Base-by-base conservation (phyloP, 2,797 vertebrate genomes). In the Xyrichtys novacula region DNA sequence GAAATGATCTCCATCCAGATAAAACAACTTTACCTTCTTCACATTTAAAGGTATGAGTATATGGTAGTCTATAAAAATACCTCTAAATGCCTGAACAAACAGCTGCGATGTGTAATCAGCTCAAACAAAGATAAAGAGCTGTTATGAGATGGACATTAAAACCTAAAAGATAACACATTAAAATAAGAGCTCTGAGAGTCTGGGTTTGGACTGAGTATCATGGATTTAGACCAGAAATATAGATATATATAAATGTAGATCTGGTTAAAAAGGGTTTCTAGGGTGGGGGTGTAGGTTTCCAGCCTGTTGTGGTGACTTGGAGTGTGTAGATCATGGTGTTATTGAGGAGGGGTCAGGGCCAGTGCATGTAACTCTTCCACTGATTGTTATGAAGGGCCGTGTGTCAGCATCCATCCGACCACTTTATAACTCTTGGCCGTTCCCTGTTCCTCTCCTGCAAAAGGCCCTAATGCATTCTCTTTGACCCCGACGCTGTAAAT, bases 401-500 rank as follows among this genome's bases (percentile, higher is more conserved):
- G 85, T 89, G 88, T 92, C 89, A 87, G 85, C 83, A 74, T 90
- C 83, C 85, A 74, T 86, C 69, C 67, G 56, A 80, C 82, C 90
- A 91, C 90, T 94, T 92, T 89, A 87, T 88, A 93, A 91, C 83
- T 91, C 88, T 71, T 71, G 71, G 64, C 67, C 32, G 71, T 78
- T 91, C 85, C 65, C 80, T 71, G 82, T 1, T 46, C 68, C 74
- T 84, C 88, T 90, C 55, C 70, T 74, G 80, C 88, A 81, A 74
- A 88, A 86, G 85, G 88, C 85, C 85, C 80, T 93, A 94, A 94
- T 94, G 93, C 91, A 93, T 91, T 90, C 89, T 85, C 88, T 93
- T 85, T 93, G 92, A 94, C 92, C 93, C 72, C 7, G 6, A 54
- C 4, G 34, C 58, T 81, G 86, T 94, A 93, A 94, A 94, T 94